A percentile compares a stretch with the other conserved stretches of the same genome.
Evolutionary conservation across 2,113 vertebrate genomes (phyloP).

Genomic region (Sinocyclocheilus grahami): DNA sequence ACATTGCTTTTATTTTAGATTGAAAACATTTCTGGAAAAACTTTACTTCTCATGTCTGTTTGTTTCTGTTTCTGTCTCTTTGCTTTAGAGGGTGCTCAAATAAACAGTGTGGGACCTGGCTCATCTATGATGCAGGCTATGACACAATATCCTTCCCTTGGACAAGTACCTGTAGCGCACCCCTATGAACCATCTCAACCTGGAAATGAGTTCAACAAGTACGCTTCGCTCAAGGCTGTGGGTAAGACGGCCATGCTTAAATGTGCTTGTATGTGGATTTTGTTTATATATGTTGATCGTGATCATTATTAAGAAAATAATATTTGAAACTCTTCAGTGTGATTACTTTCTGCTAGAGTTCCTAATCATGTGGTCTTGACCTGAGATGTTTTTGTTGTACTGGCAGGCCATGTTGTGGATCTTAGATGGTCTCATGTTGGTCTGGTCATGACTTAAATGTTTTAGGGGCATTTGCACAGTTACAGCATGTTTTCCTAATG

Average conservation of each 20-base stretch:
- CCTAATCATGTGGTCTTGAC: not conserved
- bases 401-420: not conserved
- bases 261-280: not conserved
- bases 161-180: constrained; percentile 84
- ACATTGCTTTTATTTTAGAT: not conserved
- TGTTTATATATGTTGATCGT: not conserved
- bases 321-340: not conserved
- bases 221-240: constrained; percentile 94
- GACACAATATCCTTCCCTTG: constrained; percentile 78
- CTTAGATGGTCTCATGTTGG: not conserved
- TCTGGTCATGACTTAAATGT: not conserved
- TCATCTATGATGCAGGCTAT: constrained; percentile 75
- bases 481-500: not conserved
- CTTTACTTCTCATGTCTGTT: not conserved
- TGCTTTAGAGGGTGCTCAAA: constrained; percentile 86
- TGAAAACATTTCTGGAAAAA: not conserved
- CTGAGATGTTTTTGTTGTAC: not conserved
- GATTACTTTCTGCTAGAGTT: not conserved
- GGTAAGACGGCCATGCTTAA: constrained; percentile 78
- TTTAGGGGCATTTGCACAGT: not conserved
- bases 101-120: constrained; percentile 92
- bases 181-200: constrained; percentile 88
- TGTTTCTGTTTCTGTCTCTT: constrained; percentile 37
- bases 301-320: not conserved
- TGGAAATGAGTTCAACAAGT: constrained; percentile 94